These are phyloP conservation scores for Gonioctena quinquepunctata DNA, from an alignment of 1,140 invertebrate species.

Conservation along the genomic window DNA sequence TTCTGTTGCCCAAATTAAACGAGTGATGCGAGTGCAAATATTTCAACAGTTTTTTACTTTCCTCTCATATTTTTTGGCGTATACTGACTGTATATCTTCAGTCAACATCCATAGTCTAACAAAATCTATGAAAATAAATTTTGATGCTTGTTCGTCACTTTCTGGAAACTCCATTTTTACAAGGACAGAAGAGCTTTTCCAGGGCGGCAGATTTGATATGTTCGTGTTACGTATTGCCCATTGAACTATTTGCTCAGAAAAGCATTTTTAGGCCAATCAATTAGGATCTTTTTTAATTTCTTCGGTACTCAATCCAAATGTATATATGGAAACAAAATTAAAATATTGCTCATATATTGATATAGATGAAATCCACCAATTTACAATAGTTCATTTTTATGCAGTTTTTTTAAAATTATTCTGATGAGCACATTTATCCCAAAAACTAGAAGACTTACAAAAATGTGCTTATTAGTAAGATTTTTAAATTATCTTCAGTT, in stretches of 20 bases:
- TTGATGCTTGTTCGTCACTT: not conserved
- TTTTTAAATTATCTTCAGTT: too few species aligned
- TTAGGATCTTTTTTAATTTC: too few species aligned
- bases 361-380: too few species aligned
- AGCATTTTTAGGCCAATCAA: too few species aligned
- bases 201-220: not conserved
- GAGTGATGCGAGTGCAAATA: conserved; percentile 15
- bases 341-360: too few species aligned
- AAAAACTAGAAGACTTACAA: too few species aligned
- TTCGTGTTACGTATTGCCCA: not conserved
- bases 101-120: not conserved
- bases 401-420: too few species aligned
- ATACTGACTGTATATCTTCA: not conserved
- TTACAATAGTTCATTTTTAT: too few species aligned
- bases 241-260: not conserved
- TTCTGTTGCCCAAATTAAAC: conserved; percentile 12
- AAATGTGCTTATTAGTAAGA: too few species aligned
- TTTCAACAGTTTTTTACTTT: conserved; percentile 12
- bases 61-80: not conserved
- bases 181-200: not conserved
- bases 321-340: too few species aligned
- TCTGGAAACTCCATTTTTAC: not conserved
- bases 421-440: too few species aligned
- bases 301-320: too few species aligned
- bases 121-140: not conserved